Evolutionary conservation across 2,113 vertebrate genomes (phyloP).

Genomic region (Chloroceryle aenea): DNA sequence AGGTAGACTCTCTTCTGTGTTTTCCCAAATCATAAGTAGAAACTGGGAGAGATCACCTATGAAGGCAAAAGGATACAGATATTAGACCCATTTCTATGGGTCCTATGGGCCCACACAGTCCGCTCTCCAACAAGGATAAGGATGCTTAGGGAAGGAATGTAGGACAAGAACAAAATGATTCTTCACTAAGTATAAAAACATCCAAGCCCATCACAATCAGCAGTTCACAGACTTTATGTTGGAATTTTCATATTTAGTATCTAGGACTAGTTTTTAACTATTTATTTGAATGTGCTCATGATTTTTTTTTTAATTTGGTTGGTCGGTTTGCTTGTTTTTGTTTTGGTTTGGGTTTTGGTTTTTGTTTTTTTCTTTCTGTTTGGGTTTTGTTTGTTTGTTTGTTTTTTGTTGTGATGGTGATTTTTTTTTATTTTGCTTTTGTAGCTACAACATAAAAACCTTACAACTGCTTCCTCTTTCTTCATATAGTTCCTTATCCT

Average conservation of each 20-base stretch:
- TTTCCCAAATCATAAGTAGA: not conserved
- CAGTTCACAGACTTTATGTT: not conserved
- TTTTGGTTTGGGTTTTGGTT: too few species aligned
- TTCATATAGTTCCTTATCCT: not conserved
- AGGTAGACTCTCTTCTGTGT: not conserved
- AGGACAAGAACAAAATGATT: not conserved
- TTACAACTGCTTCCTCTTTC: not conserved
- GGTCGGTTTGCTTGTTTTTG: too few species aligned
- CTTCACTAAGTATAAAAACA: not conserved
- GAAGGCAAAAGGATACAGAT: not conserved
- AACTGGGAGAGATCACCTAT: not conserved
- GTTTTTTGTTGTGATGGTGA: too few species aligned
- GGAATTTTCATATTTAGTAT: not conserved
- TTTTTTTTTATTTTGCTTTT: not conserved
- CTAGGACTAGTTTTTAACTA: not conserved
- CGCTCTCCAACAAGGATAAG: not conserved
- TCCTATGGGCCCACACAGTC: rapidly evolving
- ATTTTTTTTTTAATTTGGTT: too few species aligned
- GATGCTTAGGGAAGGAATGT: not conserved
- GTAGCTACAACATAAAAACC: not conserved
- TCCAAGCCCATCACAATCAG: not conserved
- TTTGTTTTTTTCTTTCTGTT: too few species aligned
- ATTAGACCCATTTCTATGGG: not conserved
- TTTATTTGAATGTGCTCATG: not conserved
- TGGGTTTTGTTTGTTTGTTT: too few species aligned